Conservation (phyloP, 2,113 vertebrate genomes). For the Tretioscincus oriximinensis region DNA sequence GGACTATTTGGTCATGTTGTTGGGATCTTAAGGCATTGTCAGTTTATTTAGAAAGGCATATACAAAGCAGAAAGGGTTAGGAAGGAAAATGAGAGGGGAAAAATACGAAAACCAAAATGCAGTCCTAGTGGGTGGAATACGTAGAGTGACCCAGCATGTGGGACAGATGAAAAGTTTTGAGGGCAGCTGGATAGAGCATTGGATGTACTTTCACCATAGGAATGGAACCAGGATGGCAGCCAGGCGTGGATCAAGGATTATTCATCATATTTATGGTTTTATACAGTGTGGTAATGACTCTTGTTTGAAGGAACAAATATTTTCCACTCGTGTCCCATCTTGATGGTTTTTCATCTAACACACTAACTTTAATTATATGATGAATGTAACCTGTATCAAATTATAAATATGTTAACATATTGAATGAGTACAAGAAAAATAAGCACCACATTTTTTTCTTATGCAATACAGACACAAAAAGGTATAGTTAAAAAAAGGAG, state of each 20-base stretch:
- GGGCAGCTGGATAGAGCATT: neutral
- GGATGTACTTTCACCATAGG: slow-evolving; percentile 13
- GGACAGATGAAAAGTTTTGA: slow-evolving; percentile 14
- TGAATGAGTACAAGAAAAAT: slow-evolving; percentile 81
- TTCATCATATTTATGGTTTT: slow-evolving; percentile 57
- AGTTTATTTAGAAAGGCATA: neutral
- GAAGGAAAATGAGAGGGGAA: neutral
- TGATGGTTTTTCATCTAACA: slow-evolving; percentile 64
- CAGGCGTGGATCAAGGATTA: slow-evolving; percentile 44
- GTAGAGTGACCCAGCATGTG: neutral
- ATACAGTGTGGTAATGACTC: slow-evolving; percentile 45
- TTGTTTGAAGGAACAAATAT: slow-evolving; percentile 59
- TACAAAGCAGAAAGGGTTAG: neutral
- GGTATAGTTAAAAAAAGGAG: slow-evolving; percentile 79
- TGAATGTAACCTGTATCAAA: slow-evolving; percentile 80
- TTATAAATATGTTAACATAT: slow-evolving; percentile 83
- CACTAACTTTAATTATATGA: slow-evolving; percentile 77
- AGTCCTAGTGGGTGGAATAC: rapidly evolving
- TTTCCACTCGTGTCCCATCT: slow-evolving; percentile 67
- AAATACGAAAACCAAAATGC: neutral
- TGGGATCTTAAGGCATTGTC: neutral
- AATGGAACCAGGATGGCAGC: slow-evolving; percentile 17
- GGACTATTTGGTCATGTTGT: neutral
- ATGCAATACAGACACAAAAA: slow-evolving; percentile 82
- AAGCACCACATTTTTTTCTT: slow-evolving; percentile 77